Conservation (phyloP, 2,888 invertebrate genomes). For the Oscheius sp. region DNA sequence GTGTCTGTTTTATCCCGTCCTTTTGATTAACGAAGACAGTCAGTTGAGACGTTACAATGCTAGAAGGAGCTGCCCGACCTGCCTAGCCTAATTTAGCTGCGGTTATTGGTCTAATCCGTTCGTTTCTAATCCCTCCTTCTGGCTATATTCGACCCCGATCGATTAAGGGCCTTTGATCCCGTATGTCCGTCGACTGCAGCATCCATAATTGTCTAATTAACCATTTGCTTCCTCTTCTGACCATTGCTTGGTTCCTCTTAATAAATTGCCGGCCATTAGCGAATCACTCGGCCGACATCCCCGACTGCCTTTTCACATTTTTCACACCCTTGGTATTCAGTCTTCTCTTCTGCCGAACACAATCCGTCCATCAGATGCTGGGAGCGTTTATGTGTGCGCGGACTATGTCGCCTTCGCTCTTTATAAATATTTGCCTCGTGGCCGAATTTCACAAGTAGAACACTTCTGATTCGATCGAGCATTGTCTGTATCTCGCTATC, state of each 20-base stretch:
- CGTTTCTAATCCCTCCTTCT: neutral
- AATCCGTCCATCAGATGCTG: no score
- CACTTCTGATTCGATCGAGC: neutral
- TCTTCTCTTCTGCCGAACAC: neutral
- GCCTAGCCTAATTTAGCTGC: no score
- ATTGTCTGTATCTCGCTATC: neutral
- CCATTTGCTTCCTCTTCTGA: constrained; percentile 25
- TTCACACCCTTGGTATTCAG: neutral
- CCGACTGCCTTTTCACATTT: neutral
- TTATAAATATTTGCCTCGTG: constrained; percentile 27
- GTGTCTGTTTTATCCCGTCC: no score
- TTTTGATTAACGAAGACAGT: no score
- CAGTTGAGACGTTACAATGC: no score
- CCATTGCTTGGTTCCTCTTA: constrained; percentile 27
- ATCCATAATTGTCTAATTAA: constrained; percentile 35
- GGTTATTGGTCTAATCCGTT: constrained; percentile 1
- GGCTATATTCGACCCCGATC: neutral
- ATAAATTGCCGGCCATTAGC: constrained; percentile 28
- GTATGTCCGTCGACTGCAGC: constrained; percentile 16
- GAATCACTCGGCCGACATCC: neutral
- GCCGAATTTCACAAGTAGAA: constrained; percentile 15
- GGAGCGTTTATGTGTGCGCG: constrained; percentile 24
- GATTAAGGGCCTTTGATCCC: constrained; percentile 27
- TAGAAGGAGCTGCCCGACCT: no score
- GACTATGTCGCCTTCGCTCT: constrained; percentile 27